Conservation (phyloP, 1,140 invertebrate species). For the Cheumatopsyche charites region DNA sequence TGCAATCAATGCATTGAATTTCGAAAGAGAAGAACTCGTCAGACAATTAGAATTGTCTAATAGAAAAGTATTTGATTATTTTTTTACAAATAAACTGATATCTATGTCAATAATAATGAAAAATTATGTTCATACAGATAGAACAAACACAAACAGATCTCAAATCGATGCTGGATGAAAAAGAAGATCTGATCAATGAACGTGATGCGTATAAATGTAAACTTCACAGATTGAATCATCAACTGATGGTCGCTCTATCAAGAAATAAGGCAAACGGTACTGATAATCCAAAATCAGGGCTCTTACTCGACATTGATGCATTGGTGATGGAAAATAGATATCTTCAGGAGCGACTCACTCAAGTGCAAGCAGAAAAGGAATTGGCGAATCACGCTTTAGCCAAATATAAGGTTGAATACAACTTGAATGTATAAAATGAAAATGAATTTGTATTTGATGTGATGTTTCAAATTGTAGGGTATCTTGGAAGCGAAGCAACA, state of each 20-base stretch:
- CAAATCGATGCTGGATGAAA: constrained; percentile 80
- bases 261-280: constrained; percentile 52
- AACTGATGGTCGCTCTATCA: constrained; percentile 74
- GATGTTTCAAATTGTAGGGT: constrained; percentile 53
- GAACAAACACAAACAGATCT: constrained; percentile 75
- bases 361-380: constrained; percentile 80
- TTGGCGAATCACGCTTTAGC: constrained; percentile 71
- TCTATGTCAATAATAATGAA: constrained; percentile 47
- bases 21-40: constrained; percentile 71
- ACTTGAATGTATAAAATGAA: constrained; percentile 16
- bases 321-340: constrained; percentile 84
- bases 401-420: constrained; percentile 70
- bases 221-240: constrained; percentile 81
- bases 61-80: constrained; percentile 61
- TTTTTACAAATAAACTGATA: neutral
- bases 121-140: constrained; percentile 56
- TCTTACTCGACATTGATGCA: constrained; percentile 80
- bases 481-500: constrained; percentile 67
- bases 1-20: constrained; percentile 55
- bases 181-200: constrained; percentile 82
- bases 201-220: constrained; percentile 86
- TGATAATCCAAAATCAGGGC: constrained; percentile 51
- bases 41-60: constrained; percentile 71
- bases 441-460: neutral
- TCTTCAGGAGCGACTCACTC: constrained; percentile 80